Conservation (phyloP, 2,888 invertebrate genomes). For the Leptopilina drosophilae region DNA sequence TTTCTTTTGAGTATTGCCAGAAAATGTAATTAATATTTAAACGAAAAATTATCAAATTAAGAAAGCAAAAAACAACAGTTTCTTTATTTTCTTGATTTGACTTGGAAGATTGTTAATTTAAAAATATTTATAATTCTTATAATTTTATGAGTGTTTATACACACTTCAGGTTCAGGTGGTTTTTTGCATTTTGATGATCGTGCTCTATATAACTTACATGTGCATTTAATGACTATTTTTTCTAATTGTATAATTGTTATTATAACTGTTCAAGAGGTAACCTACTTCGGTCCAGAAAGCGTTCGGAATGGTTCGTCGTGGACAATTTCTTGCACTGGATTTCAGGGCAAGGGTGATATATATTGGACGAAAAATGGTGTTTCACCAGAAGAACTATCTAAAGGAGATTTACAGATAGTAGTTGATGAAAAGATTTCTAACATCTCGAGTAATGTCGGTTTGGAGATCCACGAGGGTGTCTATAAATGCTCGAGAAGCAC, state of each 20-base stretch:
- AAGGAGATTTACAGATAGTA: constrained; percentile 16
- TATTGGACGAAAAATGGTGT: constrained; percentile 72
- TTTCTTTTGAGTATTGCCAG: no score
- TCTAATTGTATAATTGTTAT: constrained; percentile 10
- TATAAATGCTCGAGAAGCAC: constrained; percentile 68
- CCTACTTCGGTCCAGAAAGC: constrained; percentile 29
- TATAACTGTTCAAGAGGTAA: constrained; percentile 9
- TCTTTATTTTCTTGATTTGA: no score
- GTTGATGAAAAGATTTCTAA: neutral
- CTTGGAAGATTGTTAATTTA: no score
- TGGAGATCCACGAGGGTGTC: constrained; percentile 68
- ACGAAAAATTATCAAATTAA: no score
- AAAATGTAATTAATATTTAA: no score
- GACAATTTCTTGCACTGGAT: constrained; percentile 69
- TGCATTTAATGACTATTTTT: neutral
- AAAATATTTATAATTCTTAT: no score
- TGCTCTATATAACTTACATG: neutral
- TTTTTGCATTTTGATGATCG: no score
- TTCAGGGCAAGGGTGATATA: constrained; percentile 61
- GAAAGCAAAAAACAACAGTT: no score
- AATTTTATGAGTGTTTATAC: no score
- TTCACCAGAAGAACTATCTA: constrained; percentile 54
- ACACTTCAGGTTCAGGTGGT: no score
- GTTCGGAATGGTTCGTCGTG: constrained; percentile 68
- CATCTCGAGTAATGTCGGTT: neutral